These are phyloP conservation scores for Amphiprion percula DNA, from an alignment of 2,113 vertebrate species.

Conservation along the genomic window DNA sequence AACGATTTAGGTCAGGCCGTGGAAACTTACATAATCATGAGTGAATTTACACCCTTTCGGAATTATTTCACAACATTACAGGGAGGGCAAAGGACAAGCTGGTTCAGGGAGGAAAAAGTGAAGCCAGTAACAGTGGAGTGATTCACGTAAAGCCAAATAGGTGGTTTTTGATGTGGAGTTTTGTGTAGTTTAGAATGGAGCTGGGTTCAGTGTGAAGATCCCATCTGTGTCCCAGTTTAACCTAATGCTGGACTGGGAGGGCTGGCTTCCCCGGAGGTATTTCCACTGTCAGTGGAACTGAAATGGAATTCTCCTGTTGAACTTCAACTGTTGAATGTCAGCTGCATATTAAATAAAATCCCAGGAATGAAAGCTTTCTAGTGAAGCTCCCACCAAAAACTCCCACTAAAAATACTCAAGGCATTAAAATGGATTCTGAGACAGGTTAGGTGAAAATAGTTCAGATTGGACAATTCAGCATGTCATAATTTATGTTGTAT, in stretches of 20 bases:
- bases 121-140: constrained; percentile 59
- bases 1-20: constrained; percentile 16
- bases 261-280: constrained; percentile 15
- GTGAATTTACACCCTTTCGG: constrained; percentile 45
- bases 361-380: background rate
- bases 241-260: constrained; percentile 32
- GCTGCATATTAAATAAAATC: background rate
- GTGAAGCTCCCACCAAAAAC: background rate
- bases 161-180: constrained; percentile 58
- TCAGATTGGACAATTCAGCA: background rate
- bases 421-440: background rate
- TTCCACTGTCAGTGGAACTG: constrained; percentile 29
- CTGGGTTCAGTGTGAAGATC: constrained; percentile 29
- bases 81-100: constrained; percentile 43
- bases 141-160: constrained; percentile 65
- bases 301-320: constrained; percentile 34
- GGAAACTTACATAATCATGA: constrained; percentile 50
- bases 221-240: constrained; percentile 49
- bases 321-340: background rate
- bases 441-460: too few species aligned
- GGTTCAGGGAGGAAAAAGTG: constrained; percentile 52
- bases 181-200: constrained; percentile 52
- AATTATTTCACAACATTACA: constrained; percentile 56
- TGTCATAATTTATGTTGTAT: background rate
- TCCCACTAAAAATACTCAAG: background rate